Evolutionary conservation across 2,797 vertebrate species (phyloP).

Genomic region (Phyllotis vaccarum): DNA sequence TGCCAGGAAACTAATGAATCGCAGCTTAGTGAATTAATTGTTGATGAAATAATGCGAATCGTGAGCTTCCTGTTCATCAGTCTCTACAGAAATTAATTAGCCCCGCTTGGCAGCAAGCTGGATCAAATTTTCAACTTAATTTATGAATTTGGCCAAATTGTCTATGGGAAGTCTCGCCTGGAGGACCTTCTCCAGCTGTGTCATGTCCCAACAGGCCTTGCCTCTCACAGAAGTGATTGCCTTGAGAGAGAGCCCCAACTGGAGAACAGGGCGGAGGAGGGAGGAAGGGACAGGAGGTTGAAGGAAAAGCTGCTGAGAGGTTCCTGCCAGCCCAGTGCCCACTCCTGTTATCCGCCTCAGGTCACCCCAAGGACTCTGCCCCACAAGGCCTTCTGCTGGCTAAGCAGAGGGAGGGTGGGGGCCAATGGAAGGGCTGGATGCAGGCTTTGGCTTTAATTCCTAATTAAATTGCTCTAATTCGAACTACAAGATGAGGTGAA

Average conservation of each 20-base stretch:
- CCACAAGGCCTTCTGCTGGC: neutral
- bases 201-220: slow-evolving; percentile 75
- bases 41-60: slow-evolving; percentile 82
- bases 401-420: neutral
- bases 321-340: neutral
- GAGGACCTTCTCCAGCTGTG: slow-evolving; percentile 64
- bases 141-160: slow-evolving; percentile 80
- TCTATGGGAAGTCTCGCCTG: slow-evolving; percentile 78
- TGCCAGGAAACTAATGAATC: slow-evolving; percentile 84
- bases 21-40: slow-evolving; percentile 82
- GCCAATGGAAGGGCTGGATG: neutral
- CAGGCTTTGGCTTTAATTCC: slow-evolving; percentile 14
- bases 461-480: neutral
- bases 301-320: neutral
- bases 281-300: neutral
- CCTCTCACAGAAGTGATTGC: slow-evolving; percentile 42
- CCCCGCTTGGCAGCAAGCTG: slow-evolving; percentile 78
- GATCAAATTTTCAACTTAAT: slow-evolving; percentile 78
- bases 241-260: slow-evolving; percentile 34
- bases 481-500: slow-evolving; percentile 11
- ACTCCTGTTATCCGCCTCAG: neutral
- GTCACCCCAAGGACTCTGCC: neutral
- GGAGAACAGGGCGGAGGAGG: neutral
- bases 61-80: slow-evolving; percentile 81
- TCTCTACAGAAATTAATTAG: slow-evolving; percentile 84